A percentile compares a stretch with the other conserved stretches of the same genome.
Evolutionary conservation across 2,113 vertebrate species (phyloP).

Genomic region (Lepus timidus): DNA sequence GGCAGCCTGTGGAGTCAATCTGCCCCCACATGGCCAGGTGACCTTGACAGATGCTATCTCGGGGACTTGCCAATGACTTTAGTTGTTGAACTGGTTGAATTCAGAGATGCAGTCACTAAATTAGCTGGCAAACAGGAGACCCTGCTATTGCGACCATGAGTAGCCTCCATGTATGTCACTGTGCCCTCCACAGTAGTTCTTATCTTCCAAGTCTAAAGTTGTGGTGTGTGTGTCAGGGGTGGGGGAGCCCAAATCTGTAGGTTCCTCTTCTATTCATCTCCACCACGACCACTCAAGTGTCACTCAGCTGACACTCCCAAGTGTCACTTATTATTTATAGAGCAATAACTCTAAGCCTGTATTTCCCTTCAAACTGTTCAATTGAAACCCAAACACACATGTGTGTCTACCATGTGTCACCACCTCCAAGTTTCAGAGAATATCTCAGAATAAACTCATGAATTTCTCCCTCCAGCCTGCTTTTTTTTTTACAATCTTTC

Average conservation of each 20-base stretch:
- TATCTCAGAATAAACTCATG: neutral
- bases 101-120: neutral
- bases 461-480: rapidly evolving
- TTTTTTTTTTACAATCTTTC: neutral
- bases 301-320: neutral
- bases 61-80: neutral
- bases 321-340: neutral
- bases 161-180: neutral
- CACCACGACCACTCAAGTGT: too few relatives aligned
- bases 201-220: neutral
- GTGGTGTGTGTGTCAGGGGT: neutral
- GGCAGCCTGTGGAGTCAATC: too few relatives aligned
- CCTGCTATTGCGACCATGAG: neutral
- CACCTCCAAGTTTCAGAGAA: neutral
- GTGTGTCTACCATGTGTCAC: rapidly evolving
- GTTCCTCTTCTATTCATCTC: neutral
- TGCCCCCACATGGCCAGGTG: neutral
- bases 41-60: too few relatives aligned
- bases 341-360: neutral
- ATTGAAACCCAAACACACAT: neutral
- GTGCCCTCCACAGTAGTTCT: rapidly evolving
- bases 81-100: neutral
- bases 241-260: neutral
- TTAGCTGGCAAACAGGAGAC: neutral
- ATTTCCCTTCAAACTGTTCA: neutral